Evolutionary conservation across 2,797 vertebrate species (phyloP), one percentile per base, ranked within the genome.

Genomic region (Sebastes ruberrimus): DNA sequence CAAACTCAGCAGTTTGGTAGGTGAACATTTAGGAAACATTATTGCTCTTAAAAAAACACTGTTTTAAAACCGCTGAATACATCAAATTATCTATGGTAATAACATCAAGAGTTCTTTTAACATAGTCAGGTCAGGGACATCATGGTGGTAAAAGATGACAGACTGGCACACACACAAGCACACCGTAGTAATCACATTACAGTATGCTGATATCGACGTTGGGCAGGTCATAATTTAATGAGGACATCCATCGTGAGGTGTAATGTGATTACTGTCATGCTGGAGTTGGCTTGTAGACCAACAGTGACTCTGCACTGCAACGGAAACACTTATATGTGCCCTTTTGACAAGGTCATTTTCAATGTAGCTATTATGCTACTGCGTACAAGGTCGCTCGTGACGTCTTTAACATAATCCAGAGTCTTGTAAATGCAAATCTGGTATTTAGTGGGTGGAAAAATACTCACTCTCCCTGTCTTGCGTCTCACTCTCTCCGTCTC

Each of bases 381-480:
- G 38, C 1, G 2, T 4, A 74, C 74, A 77, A 70, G 80, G 86
- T 87, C 76, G 53, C 67, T 14, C 20, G 10, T 55, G 49, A 70
- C 7, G 42, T 49, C 20, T 59, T 73, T 46, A 63, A 64, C 52
- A 35, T 60, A 38, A 78, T 22, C 35, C 35, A 33, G 30, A 71
- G n/a, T 4, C 67, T 46, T 32, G 75, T 55, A 63, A 52, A 83
- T 75, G 62, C 49, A 32, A 57, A 67, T 33, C 2, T 23, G 13
- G 7, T 18, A 33, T 46, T 32, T 1, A 18, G 23, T 5, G 1
- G 3, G 32, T 25, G 4, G 14, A 52, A 55, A 77, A 38, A 77
- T 69, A 95, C 96, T 96, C 86, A 96, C 96, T 95, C 78, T 95
- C 89, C 86, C 89, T 79, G 72, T 94, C 92, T 10, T 88, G 81